Conservation (phyloP, 2,888 invertebrate genomes). For the Coelogynopora nodosa region DNA sequence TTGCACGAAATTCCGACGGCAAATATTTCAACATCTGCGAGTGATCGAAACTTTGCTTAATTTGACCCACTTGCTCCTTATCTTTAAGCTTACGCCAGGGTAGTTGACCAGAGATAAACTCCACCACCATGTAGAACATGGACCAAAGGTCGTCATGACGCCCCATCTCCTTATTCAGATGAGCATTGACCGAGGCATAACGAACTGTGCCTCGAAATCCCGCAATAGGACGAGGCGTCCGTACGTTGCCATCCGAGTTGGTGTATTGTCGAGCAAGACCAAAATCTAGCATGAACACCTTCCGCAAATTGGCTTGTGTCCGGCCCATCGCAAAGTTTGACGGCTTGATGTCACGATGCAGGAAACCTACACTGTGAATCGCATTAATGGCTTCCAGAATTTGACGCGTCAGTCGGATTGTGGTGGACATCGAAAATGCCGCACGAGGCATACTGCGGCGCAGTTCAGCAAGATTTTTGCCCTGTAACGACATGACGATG, state of each 20-base stretch:
- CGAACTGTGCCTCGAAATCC: conserved; percentile 93
- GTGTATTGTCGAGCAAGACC: conserved; percentile 96
- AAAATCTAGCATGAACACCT: conserved; percentile 94
- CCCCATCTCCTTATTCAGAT: conserved; percentile 99
- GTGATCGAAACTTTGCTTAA: conserved; percentile 97
- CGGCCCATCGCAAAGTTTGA: conserved; percentile 98
- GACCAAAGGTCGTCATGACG: conserved; percentile 99
- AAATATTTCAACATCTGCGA: conserved; percentile 64
- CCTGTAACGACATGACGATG: conserved; percentile 98
- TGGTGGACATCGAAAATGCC: conserved; percentile 93
- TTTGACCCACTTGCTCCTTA: conserved; percentile 87
- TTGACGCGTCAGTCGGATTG: conserved; percentile 86
- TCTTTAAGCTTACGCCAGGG: conserved; percentile 98
- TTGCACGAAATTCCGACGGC: conserved; percentile 69
- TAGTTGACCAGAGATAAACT: conserved; percentile 94
- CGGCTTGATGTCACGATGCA: conserved; percentile 97
- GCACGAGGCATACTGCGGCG: conserved; percentile 86
- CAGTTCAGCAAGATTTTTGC: conserved; percentile 89
- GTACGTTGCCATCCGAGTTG: conserved; percentile 84
- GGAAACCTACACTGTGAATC: conserved; percentile 94
- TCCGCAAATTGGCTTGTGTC: conserved; percentile 78
- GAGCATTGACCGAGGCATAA: conserved; percentile 97
- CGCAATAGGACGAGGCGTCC: conserved; percentile 90
- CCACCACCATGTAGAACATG: conserved; percentile 98
- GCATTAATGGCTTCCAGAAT: conserved; percentile 86